Percentiles rank a stretch among this genome's conserved stretches.
phyloP scores from a whole-genome alignment of 2,888 invertebrate species.

The Nemotelus nigrinus region DNA sequence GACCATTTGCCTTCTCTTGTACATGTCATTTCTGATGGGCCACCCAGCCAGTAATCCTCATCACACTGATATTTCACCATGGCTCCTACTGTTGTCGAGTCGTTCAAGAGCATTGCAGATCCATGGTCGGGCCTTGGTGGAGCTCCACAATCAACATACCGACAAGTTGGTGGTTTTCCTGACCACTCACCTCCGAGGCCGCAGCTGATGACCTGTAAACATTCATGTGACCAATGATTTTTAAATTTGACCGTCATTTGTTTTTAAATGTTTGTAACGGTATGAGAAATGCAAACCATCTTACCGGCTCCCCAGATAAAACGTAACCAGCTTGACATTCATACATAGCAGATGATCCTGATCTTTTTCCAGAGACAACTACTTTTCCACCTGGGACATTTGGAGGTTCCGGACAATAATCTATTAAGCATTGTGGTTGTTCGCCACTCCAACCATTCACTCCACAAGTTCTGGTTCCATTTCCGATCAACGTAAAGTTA shows the following conservation, averaged over 20 bases:
- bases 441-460: slow-evolving; percentile 83
- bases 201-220: slow-evolving; percentile 77
- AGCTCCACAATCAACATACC: slow-evolving; percentile 87
- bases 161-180: slow-evolving; percentile 80
- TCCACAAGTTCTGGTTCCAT: slow-evolving; percentile 75
- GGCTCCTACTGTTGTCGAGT: slow-evolving; percentile 84
- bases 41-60: slow-evolving; percentile 84
- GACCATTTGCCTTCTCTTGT: slow-evolving; percentile 89
- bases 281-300: slow-evolving; percentile 52
- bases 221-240: too few relatives aligned
- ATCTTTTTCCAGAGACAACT: slow-evolving; percentile 75
- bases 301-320: slow-evolving; percentile 81
- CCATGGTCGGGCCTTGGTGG: slow-evolving; percentile 84
- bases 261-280: too few relatives aligned
- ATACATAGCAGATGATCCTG: slow-evolving; percentile 84
- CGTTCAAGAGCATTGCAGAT: slow-evolving; percentile 76
- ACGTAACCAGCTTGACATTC: slow-evolving; percentile 85
- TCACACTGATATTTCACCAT: slow-evolving; percentile 82
- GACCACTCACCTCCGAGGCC: slow-evolving; percentile 89
- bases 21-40: slow-evolving; percentile 75
- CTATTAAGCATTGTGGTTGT: slow-evolving; percentile 82
- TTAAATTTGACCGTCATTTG: too few relatives aligned
- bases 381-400: slow-evolving; percentile 80
- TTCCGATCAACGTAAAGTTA: slow-evolving; percentile 86
- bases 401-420: slow-evolving; percentile 89